Conservation (phyloP, 1,140 invertebrate genomes). For the Brachionus paranguensis region DNA sequence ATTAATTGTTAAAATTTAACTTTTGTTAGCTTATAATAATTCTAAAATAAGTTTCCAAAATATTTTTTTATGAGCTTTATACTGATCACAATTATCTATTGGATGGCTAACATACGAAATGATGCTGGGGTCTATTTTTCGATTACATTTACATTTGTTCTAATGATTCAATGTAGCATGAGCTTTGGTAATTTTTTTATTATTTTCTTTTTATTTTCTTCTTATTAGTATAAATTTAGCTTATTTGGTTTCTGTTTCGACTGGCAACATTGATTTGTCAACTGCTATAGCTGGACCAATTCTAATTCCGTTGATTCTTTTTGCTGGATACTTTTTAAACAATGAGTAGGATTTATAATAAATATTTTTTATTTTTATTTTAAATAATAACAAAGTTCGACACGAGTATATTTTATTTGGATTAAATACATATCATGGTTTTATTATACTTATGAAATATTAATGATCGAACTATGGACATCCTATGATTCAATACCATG, state of each 20-base stretch:
- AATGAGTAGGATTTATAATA: conserved; percentile 48
- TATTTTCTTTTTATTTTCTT: neutral
- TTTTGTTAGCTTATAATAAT: neutral
- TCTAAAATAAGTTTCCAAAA: conserved; percentile 43
- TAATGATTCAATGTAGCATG: neutral
- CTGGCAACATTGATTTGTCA: conserved; percentile 54
- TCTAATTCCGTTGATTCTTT: conserved; percentile 83
- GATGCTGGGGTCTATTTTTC: conserved; percentile 1
- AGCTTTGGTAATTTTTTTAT: conserved; percentile 2
- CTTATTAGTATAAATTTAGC: neutral
- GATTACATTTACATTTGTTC: neutral
- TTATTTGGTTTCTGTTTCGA: neutral
- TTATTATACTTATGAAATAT: conserved; percentile 17
- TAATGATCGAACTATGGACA: conserved; percentile 15
- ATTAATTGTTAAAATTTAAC: neutral
- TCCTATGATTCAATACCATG: neutral
- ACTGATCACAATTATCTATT: conserved; percentile 11
- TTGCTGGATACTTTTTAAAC: conserved; percentile 92
- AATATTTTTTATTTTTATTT: neutral
- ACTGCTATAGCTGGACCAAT: conserved; percentile 79
- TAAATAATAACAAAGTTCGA: neutral
- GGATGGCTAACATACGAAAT: conserved; percentile 32
- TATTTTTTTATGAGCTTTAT: conserved; percentile 1
- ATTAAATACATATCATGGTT: conserved; percentile 40
- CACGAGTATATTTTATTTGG: conserved; percentile 23